Evolutionary conservation across 2,797 vertebrate genomes (phyloP), one percentile per base, ranked within the genome.

Genomic region (Sciurus vulgaris): DNA sequence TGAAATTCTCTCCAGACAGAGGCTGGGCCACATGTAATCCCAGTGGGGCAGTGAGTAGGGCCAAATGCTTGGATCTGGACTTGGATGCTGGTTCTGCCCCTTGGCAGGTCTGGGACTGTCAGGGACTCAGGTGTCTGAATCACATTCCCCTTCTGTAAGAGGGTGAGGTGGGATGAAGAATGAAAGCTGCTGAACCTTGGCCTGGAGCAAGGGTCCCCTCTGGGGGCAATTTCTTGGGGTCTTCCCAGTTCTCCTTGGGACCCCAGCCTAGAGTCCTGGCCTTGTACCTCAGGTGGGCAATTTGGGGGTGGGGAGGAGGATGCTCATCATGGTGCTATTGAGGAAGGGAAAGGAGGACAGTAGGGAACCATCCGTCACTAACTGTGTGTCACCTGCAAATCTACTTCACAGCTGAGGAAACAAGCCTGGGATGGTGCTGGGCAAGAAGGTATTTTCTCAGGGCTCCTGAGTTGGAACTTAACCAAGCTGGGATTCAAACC

Each of bases 21-120:
- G 14, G 26, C 59, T 41, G 54, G 1, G 47, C 47, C 73, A 54
- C 69, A 73, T 0, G 1, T 15, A 14, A 41, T 49, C 47, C 87
- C 35, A 26, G 59, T 0, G 3, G 67, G 10, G 0, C 22, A 51
- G 65, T 0, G 24, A 3, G 30, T 5, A 11, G 17, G 26, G 24
- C 0, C 3, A 24, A 70, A 77, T 14, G 44, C 15, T 30, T 5
- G 1, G 51, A 18, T 15, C 33, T 26, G 5, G 35, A 49, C 41
- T 26, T 0, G 18, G n/a, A 56, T 1, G 0, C 5, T 7, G 63
- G 38, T 14, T 74, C 63, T n/a, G 56, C 7, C 11, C 2, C 1
- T 11, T 17, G 20, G 65, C 15, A 28, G 51, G 30, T 49, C 3
- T 38, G 35, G 59, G 67, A n/a, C 26, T 49, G 49, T 3, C 30